Evolutionary conservation across 2,797 vertebrate species (phyloP), one percentile per base, ranked within the genome.

Genomic region (Chloroceryle amazona): DNA sequence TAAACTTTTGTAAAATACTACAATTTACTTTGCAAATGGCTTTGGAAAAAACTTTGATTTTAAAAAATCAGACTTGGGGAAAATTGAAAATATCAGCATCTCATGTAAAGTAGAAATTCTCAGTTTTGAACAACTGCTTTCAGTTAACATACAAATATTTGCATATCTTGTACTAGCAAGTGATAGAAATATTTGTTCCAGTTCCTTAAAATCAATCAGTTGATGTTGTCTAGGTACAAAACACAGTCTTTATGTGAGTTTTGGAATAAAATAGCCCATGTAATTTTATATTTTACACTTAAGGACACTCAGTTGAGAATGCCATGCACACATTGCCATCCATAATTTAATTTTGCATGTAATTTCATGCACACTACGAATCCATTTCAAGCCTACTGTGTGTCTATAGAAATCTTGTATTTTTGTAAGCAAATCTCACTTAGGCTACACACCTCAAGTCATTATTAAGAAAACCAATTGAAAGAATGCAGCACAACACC

Each of bases 331-430:
- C 25, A 90, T 96, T 94, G 91, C 79, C 68, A 74, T 79, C 74
- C 52, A 60, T 96, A 97, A 97, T 94, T 96, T 92, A 93, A 95
- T 97, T 96, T 89, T 91, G 81, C 31, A 41, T 95, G 86, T 83
- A 95, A 97, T 97, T 96, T 97, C 91, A 97, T 79, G 96, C 96
- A 84, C 93, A 49, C 85, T 86, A 46, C 87, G 95, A 96, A 89
- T 87, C 74, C 81, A 89, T 89, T 89, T 95, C 79, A 95, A 95
- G 35, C 65, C 52, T 87, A 93, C 74, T 78, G 86, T 61, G 46
- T 49, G 62, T 75, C 72, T 89, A 71, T 85, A 86, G 66, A 96
- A 95, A 87, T 95, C 60, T 85, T 7, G 2, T 62, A 65, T 74
- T 90, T 93, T 93, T 93, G 78, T 81, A 93, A 96, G 86, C 68